These are phyloP conservation scores for Rhinogobio ventralis DNA, from an alignment of 2,797 vertebrate species.

Conservation along the genomic window DNA sequence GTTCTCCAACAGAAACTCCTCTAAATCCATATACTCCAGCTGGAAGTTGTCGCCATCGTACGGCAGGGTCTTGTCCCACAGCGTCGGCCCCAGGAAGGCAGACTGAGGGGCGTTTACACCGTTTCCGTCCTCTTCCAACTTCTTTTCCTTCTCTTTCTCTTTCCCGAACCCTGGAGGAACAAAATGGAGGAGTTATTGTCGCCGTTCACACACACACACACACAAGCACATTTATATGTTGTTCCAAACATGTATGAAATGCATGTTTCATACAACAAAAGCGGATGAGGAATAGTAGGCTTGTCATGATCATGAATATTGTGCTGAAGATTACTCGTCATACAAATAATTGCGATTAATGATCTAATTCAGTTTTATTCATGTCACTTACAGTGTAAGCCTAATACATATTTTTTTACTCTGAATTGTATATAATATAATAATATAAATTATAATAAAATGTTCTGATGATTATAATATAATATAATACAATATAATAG, in stretches of 20 bases:
- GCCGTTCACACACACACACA: background rate
- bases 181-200: background rate
- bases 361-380: background rate
- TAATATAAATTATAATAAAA: background rate
- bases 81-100: slow-evolving; percentile 94
- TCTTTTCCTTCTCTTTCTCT: slow-evolving; percentile 93
- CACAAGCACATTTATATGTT: background rate
- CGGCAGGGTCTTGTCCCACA: slow-evolving; percentile 98
- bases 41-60: slow-evolving; percentile 97
- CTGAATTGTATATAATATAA: too few species aligned
- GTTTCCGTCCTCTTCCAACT: slow-evolving; percentile 89
- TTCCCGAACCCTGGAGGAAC: slow-evolving; percentile 82
- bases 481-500: background rate
- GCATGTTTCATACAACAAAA: background rate
- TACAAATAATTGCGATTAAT: background rate
- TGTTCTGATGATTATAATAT: too few species aligned
- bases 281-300: too few species aligned
- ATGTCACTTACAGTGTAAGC: background rate
- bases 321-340: background rate
- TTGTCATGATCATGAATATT: background rate
- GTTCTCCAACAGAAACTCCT: slow-evolving; percentile 97
- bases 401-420: too few species aligned
- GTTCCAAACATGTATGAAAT: background rate
- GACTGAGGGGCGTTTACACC: slow-evolving; percentile 85
- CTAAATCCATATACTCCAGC: slow-evolving; percentile 99